Conservation (phyloP, 37 sponge, comb jelly and placozoan genomes). For the Spongilla lacustris region DNA sequence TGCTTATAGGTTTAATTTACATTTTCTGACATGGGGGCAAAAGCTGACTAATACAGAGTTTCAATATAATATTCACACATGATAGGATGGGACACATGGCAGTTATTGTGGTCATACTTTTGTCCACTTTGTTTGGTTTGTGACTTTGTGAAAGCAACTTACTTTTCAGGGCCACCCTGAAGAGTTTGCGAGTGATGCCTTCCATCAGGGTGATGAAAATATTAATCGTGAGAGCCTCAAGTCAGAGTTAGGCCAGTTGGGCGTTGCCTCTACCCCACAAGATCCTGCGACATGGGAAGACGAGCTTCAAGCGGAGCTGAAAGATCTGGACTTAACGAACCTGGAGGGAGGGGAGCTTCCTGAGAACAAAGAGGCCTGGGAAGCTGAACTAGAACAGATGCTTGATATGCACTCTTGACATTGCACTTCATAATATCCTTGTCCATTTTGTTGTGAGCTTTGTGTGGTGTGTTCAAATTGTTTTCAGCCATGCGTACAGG, state of each 20-base stretch:
- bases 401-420: constrained; percentile 53
- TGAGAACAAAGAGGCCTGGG: constrained; percentile 69
- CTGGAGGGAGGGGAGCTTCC: constrained; percentile 34
- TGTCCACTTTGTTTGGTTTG: too few relatives aligned
- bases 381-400: constrained; percentile 81
- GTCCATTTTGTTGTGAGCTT: too few relatives aligned
- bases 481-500: too few relatives aligned
- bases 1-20: too few relatives aligned
- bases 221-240: constrained; percentile 55
- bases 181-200: constrained; percentile 92
- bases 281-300: constrained; percentile 60
- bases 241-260: constrained; percentile 70
- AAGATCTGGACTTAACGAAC: constrained; percentile 30
- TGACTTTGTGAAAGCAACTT: too few relatives aligned
- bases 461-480: too few relatives aligned
- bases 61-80: too few relatives aligned
- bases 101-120: too few relatives aligned
- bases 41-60: too few relatives aligned
- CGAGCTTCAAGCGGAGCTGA: constrained; percentile 60
- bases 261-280: constrained; percentile 44
- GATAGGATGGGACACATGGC: too few relatives aligned
- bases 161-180: constrained; percentile 5
- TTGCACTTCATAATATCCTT: too few relatives aligned
- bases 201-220: not conserved
- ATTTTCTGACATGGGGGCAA: too few relatives aligned